phyloP scores from a whole-genome alignment of 2,888 invertebrate species.

The Diarsia dahlii region DNA sequence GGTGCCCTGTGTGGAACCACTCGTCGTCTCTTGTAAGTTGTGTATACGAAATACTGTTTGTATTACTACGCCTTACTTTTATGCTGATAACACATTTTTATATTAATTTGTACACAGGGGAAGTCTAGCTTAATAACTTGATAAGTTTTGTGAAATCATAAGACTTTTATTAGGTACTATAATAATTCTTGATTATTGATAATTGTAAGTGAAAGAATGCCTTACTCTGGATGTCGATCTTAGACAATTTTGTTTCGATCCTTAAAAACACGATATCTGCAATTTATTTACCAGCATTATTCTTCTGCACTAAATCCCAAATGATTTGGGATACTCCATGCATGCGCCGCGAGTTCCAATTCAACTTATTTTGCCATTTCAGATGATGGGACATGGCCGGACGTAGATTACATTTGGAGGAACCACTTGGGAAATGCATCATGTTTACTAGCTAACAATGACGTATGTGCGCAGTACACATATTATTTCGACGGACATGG shows the following conservation, averaged over 20 bases:
- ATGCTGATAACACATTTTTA: not conserved
- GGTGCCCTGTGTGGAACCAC: constrained; percentile 92
- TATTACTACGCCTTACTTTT: not conserved
- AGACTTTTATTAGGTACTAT: not conserved
- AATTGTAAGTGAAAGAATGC: not conserved
- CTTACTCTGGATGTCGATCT: not conserved
- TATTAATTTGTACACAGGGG: not conserved
- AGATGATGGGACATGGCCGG: constrained; percentile 92
- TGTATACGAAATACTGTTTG: constrained; percentile 45
- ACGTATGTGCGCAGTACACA: constrained; percentile 92
- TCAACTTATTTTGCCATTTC: constrained; percentile 61
- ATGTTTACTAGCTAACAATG: constrained; percentile 90
- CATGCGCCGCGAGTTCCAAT: not conserved
- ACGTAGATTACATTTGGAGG: constrained; percentile 91
- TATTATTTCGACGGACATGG: constrained; percentile 91
- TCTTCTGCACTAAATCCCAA: not conserved
- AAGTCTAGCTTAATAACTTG: not conserved
- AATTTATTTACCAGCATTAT: not conserved
- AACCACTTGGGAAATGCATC: constrained; percentile 88
- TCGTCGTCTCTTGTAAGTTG: constrained; percentile 92
- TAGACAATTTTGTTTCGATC: not conserved
- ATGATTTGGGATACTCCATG: not conserved
- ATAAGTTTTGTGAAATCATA: not conserved
- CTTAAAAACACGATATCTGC: not conserved
- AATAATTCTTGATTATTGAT: no score